Evolutionary conservation across 2,797 vertebrate genomes (phyloP).

Genomic region (Melanotaenia maccullochi): DNA sequence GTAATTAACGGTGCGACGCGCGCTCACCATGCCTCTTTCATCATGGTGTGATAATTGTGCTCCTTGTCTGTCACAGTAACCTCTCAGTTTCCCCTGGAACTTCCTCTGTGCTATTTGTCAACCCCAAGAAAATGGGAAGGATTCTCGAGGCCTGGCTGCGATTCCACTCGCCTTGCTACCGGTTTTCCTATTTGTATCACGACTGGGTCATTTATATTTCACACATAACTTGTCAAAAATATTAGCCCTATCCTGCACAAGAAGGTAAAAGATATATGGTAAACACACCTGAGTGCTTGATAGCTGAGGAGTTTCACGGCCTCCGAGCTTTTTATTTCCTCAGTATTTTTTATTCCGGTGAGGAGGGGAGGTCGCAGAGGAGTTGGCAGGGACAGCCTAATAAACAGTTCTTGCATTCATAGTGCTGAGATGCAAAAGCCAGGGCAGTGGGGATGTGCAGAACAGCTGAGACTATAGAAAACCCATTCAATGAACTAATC

Average conservation of each 20-base stretch:
- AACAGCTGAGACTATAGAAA: constrained; percentile 74
- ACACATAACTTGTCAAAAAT: constrained; percentile 86
- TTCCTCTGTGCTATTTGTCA: constrained; percentile 92
- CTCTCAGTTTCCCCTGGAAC: constrained; percentile 87
- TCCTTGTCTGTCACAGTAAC: constrained; percentile 98
- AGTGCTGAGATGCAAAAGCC: constrained; percentile 76
- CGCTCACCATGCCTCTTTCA: constrained; percentile 94
- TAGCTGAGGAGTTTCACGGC: constrained; percentile 55
- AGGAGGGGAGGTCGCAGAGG: constrained; percentile 63
- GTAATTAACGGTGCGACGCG: constrained; percentile 97
- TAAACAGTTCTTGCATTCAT: constrained; percentile 71
- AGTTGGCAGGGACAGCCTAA: constrained; percentile 69
- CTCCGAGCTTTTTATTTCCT: constrained; percentile 50
- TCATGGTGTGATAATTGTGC: constrained; percentile 99
- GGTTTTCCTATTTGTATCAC: constrained; percentile 87
- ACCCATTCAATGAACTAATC: constrained; percentile 71
- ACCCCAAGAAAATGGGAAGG: constrained; percentile 80
- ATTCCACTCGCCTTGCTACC: constrained; percentile 73
- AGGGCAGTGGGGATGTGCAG: constrained; percentile 62
- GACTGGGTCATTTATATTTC: constrained; percentile 90
- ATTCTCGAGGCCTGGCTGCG: constrained; percentile 70
- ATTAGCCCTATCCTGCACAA: constrained; percentile 84
- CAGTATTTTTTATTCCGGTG: constrained; percentile 50
- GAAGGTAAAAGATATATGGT: constrained; percentile 84
- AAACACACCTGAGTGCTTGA: constrained; percentile 80